Conservation (phyloP, 2,888 invertebrate genomes). For the Esperia sulphurella region DNA sequence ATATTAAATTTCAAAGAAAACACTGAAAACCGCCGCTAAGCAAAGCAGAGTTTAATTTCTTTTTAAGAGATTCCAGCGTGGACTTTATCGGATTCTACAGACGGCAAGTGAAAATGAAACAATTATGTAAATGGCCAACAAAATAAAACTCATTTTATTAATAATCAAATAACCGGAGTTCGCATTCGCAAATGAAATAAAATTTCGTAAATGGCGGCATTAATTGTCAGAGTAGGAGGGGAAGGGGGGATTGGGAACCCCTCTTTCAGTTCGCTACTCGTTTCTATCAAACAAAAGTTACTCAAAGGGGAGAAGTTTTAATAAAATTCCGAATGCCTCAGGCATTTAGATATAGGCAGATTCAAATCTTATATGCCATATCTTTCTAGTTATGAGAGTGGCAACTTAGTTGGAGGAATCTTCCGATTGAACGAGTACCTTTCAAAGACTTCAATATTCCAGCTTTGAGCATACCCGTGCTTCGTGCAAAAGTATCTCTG, state of each 20-base stretch:
- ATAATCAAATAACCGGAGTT: conserved; percentile 73
- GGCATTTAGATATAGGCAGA: conserved; percentile 61
- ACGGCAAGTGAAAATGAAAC: conserved; percentile 68
- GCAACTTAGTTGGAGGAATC: conserved; percentile 46
- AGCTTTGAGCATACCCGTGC: conserved; percentile 31
- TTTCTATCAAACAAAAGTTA: conserved; percentile 73
- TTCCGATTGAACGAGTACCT: conserved; percentile 43
- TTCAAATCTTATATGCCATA: conserved; percentile 54
- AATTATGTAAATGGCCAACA: conserved; percentile 73
- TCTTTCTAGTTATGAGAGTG: conserved; percentile 47
- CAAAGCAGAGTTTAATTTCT: conserved; percentile 61
- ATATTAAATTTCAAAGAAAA: conserved; percentile 12
- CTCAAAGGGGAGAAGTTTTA: conserved; percentile 75
- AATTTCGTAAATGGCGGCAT: conserved; percentile 70
- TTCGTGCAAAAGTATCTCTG: conserved; percentile 29
- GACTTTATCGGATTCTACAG: conserved; percentile 57
- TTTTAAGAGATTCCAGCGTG: conserved; percentile 51
- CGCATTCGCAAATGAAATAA: conserved; percentile 69
- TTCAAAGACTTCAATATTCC: conserved; percentile 50
- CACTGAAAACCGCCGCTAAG: conserved; percentile 37
- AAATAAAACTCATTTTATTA: conserved; percentile 77
- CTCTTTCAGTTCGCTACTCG: conserved; percentile 27
- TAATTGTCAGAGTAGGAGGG: conserved; percentile 52
- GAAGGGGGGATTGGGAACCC: conserved; percentile 24
- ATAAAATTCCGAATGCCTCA: conserved; percentile 71